A percentile compares a stretch with the other conserved stretches of the same genome.
Conservation (phyloP, 2,888 invertebrate genomes). For the Platypus cylindrus region DNA sequence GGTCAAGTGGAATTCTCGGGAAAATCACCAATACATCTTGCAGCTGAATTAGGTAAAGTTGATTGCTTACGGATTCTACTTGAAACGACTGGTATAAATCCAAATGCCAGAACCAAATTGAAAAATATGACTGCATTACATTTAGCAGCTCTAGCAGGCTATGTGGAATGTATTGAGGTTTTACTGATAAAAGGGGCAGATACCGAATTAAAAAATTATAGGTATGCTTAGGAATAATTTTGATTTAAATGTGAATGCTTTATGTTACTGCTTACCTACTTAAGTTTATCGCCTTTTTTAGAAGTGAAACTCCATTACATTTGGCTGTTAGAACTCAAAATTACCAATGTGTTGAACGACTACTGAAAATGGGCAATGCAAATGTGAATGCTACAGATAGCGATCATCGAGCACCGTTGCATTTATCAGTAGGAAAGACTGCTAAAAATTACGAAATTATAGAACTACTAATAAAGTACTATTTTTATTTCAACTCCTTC, state of each 20-base stretch:
- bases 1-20: constrained; percentile 64
- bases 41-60: constrained; percentile 66
- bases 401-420: constrained; percentile 68
- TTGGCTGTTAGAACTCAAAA: constrained; percentile 69
- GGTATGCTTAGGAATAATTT: neutral
- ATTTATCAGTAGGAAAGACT: constrained; percentile 74
- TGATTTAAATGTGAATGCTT: neutral
- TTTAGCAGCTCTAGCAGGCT: constrained; percentile 78
- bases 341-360: constrained; percentile 64
- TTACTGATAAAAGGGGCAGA: constrained; percentile 38
- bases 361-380: constrained; percentile 59
- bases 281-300: constrained; percentile 31
- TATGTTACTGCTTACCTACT: neutral
- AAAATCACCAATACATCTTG: constrained; percentile 69
- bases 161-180: constrained; percentile 64
- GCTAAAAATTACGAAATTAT: constrained; percentile 67
- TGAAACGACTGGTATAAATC: constrained; percentile 56
- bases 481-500: neutral
- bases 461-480: constrained; percentile 48
- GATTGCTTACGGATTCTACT: constrained; percentile 62
- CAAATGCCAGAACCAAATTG: constrained; percentile 56
- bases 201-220: neutral
- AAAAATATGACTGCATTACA: constrained; percentile 70
- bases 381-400: constrained; percentile 69
- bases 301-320: constrained; percentile 76